Evolutionary conservation across 1,140 invertebrate genomes (phyloP).

Genomic region (Euura saliciscinereae): DNA sequence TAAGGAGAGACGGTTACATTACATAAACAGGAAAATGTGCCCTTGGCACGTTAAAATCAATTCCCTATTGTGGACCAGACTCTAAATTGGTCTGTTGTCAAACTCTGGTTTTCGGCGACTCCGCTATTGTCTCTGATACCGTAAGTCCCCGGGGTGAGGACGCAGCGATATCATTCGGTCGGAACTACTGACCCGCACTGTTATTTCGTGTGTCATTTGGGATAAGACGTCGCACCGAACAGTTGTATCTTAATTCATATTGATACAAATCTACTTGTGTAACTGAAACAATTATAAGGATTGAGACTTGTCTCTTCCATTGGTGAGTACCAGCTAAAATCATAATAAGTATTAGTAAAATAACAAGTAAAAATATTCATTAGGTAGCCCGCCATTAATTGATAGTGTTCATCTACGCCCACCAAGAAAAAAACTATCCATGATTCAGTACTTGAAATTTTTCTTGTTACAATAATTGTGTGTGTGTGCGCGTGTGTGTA

Average conservation of each 20-base stretch:
- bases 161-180: background rate
- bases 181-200: background rate
- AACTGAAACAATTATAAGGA: too few relatives aligned
- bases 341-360: too few relatives aligned
- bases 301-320: too few relatives aligned
- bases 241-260: background rate
- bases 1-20: background rate
- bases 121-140: background rate
- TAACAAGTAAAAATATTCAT: too few relatives aligned
- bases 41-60: background rate
- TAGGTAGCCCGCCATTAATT: too few relatives aligned
- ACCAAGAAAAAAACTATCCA: too few relatives aligned
- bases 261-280: too few relatives aligned
- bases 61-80: background rate
- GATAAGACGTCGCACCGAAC: background rate
- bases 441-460: too few relatives aligned
- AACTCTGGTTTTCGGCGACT: background rate
- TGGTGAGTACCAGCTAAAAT: too few relatives aligned
- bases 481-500: too few relatives aligned
- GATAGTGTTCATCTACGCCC: too few relatives aligned
- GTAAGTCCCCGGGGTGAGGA: background rate
- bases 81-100: conserved; percentile 4
- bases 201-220: background rate
- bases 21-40: background rate
- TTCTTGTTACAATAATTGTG: too few relatives aligned